phyloP scores from a whole-genome alignment of 2,797 vertebrate species.

The Scolopax rusticola region DNA sequence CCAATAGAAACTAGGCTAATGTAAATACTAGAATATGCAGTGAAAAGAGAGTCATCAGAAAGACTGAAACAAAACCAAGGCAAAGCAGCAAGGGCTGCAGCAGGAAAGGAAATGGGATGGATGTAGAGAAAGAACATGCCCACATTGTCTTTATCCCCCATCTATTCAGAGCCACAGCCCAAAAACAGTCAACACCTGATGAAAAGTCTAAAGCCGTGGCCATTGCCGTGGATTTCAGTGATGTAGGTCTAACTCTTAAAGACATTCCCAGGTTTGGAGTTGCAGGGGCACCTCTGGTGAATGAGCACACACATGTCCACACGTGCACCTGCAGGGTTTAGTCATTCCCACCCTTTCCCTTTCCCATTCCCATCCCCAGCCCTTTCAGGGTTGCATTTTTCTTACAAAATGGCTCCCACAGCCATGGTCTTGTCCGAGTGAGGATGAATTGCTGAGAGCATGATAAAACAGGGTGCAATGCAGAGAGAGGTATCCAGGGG shows the following conservation, averaged over 20 bases:
- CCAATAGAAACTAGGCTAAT: background rate
- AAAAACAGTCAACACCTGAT: background rate
- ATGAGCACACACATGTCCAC: rapidly evolving
- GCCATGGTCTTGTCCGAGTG: background rate
- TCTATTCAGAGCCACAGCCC: background rate
- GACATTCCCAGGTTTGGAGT: background rate
- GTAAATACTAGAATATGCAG: background rate
- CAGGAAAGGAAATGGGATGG: background rate
- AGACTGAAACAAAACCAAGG: background rate
- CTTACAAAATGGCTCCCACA: background rate
- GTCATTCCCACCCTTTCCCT: background rate
- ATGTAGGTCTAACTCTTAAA: background rate
- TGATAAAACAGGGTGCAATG: background rate
- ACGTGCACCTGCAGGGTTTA: background rate
- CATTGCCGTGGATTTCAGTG: background rate
- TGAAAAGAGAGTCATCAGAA: background rate
- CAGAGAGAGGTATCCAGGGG: background rate
- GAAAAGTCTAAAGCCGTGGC: background rate
- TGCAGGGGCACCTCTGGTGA: background rate
- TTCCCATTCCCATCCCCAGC: background rate
- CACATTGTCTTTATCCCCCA: background rate
- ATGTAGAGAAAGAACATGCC: background rate
- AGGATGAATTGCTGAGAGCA: background rate
- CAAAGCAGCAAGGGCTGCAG: background rate
- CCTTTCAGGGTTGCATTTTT: background rate